Evolutionary conservation across 2,888 invertebrate species (phyloP), one percentile per base, ranked within the genome.

Genomic region (Oegoconia quadripuncta): DNA sequence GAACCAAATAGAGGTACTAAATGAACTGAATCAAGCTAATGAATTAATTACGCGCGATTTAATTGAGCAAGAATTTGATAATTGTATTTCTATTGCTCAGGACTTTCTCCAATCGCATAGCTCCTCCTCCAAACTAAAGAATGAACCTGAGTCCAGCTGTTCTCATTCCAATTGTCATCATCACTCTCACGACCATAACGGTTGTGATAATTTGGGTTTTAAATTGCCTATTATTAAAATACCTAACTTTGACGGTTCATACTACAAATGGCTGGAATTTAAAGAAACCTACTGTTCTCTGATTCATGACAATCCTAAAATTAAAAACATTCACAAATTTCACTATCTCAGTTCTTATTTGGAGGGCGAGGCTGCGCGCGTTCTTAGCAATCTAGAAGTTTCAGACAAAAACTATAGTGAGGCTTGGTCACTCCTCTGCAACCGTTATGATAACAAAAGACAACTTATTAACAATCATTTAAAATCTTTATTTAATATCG

Each of bases 191-290:
- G n/a, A n/a, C n/a, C n/a, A n/a, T n/a, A 5, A 27, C 20, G 18
- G 20, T 6, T 2, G 20, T 5, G 20, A 28, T 2, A 11, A 11
- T 4, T 7, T 46, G 5, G 42, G 43, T 8, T 51, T 52, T 27
- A 41, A 39, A 26, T 37, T 52, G 9, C 46, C 50, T 1, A 3
- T 14, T 1, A 50, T 53, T n/a, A 32, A 46, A 34, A 52, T 52
- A 6, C 11, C 41, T n/a, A 51, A 48, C 1, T 52, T 53, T 17
- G 50, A 54, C 23, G 56, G 54, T 1, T 16, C 41, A 0, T 50
- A 42, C 35, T 50, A 33, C 27, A 45, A 42, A n/a, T 59, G 53
- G 55, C 13, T 56, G 0, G 48, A 55, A 16, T 58, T 58, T 20
- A 23, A 32, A 1, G 51, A 54, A 3, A 51, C 40, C 2, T 55